Percentiles rank a stretch among this genome's conserved stretches.
Conservation (phyloP, 2,888 invertebrate species). For the Augiades crinisus region DNA sequence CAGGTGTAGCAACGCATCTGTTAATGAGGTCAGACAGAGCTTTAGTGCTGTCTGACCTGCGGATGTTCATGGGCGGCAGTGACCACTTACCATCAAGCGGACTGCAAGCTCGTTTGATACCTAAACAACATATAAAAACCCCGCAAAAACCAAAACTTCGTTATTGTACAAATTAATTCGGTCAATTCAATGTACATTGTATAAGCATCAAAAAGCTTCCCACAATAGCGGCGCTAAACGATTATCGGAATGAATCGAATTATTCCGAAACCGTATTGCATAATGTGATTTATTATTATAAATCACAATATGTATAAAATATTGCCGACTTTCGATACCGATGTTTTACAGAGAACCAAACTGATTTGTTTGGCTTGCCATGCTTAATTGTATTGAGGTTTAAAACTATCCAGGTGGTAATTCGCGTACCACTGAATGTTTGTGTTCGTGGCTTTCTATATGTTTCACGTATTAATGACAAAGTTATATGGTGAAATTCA, state of each 20-base stretch:
- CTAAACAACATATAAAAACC: too few relatives aligned
- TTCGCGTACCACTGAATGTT: background rate
- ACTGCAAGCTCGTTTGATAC: too few relatives aligned
- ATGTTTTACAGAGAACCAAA: slow-evolving; percentile 18
- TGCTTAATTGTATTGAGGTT: slow-evolving; percentile 18
- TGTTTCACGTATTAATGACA: too few relatives aligned
- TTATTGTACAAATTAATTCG: too few relatives aligned
- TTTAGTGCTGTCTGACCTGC: too few relatives aligned
- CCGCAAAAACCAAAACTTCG: too few relatives aligned
- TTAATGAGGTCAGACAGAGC: too few relatives aligned
- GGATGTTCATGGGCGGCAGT: too few relatives aligned
- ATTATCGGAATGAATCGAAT: slow-evolving; percentile 18
- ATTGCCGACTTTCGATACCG: background rate
- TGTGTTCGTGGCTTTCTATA: slow-evolving; percentile 4
- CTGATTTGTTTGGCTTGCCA: slow-evolving; percentile 14
- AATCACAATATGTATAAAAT: background rate
- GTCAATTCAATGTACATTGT: background rate
- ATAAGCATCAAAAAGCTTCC: slow-evolving; percentile 2
- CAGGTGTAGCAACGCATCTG: too few relatives aligned
- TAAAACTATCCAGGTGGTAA: background rate
- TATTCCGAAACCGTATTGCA: slow-evolving; percentile 10
- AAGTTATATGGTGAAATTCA: too few relatives aligned
- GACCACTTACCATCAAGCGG: too few relatives aligned
- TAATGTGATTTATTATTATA: slow-evolving; percentile 18
- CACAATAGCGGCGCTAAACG: background rate